phyloP scores from a whole-genome alignment of 2,113 vertebrate genomes.

The Siphamia tubifer region DNA sequence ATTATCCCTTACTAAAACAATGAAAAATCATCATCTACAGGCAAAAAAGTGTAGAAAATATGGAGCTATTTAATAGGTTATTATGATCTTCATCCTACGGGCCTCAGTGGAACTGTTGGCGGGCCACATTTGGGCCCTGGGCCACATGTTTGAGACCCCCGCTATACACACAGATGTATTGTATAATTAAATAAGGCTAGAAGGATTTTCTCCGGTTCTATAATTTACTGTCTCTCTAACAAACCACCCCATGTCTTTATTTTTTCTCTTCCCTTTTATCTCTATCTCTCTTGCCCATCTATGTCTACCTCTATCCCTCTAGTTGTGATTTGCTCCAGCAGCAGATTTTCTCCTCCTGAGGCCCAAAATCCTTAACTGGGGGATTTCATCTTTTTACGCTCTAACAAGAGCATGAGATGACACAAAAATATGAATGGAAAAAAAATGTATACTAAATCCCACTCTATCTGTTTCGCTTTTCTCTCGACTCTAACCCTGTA shows the following conservation, averaged over 20 bases:
- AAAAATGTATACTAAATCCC: slow-evolving; percentile 16
- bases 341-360: slow-evolving; percentile 18
- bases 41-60: too few species aligned
- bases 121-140: too few species aligned
- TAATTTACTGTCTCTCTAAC: neutral
- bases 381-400: slow-evolving; percentile 41
- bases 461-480: slow-evolving; percentile 5
- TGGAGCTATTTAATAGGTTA: too few species aligned
- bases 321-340: slow-evolving; percentile 19
- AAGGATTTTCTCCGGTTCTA: neutral
- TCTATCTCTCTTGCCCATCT: neutral
- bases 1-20: too few species aligned
- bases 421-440: slow-evolving; percentile 26
- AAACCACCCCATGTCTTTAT: neutral
- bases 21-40: too few species aligned
- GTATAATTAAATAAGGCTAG: slow-evolving; percentile 1
- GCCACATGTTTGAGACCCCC: too few species aligned
- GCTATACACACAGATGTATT: slow-evolving; percentile 4
- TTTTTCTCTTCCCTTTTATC: neutral
- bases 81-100: too few species aligned
- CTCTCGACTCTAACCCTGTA: neutral
- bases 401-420: slow-evolving; percentile 39
- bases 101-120: too few species aligned
- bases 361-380: slow-evolving; percentile 24
- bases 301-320: slow-evolving; percentile 2